phyloP scores from a whole-genome alignment of 2,113 vertebrate genomes.

The Gavia stellata region DNA sequence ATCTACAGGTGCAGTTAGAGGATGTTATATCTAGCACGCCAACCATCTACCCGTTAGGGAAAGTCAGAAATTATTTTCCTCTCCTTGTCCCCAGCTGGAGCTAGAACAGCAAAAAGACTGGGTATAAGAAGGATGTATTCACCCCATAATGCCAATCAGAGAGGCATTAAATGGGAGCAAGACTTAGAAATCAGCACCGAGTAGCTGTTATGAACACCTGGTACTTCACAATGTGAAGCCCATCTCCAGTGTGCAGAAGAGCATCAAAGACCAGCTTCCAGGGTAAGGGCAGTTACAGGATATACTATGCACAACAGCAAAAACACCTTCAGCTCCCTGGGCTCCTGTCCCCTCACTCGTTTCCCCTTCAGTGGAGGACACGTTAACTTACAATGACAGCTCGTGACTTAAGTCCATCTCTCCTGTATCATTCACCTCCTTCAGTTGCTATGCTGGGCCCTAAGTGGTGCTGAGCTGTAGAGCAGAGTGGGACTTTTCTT shows the following conservation, averaged over 20 bases:
- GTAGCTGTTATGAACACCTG: not conserved
- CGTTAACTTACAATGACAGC: not conserved
- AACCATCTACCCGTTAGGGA: not conserved
- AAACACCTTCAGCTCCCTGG: not conserved
- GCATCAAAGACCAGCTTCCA: not conserved
- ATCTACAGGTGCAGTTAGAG: not conserved
- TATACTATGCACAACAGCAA: not conserved
- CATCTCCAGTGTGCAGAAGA: not conserved
- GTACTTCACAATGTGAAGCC: not conserved
- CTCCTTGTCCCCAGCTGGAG: not conserved
- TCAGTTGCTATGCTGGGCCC: not conserved
- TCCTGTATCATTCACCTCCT: not conserved
- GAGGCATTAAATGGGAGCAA: not conserved
- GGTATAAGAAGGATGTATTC: not conserved
- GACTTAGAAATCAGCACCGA: not conserved
- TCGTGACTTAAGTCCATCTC: rapidly evolving
- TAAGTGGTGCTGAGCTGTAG: not conserved
- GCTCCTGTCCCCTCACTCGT: not conserved
- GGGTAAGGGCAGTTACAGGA: not conserved
- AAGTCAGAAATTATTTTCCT: not conserved
- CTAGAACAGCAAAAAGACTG: not conserved
- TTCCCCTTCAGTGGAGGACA: not conserved
- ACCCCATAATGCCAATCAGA: not conserved
- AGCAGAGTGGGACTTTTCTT: not conserved
- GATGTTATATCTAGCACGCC: not conserved